A percentile compares a stretch with the other conserved stretches of the same genome.
These are phyloP conservation scores for Emys orbicularis DNA, from an alignment of 2,797 vertebrate species.

Conservation along the genomic window DNA sequence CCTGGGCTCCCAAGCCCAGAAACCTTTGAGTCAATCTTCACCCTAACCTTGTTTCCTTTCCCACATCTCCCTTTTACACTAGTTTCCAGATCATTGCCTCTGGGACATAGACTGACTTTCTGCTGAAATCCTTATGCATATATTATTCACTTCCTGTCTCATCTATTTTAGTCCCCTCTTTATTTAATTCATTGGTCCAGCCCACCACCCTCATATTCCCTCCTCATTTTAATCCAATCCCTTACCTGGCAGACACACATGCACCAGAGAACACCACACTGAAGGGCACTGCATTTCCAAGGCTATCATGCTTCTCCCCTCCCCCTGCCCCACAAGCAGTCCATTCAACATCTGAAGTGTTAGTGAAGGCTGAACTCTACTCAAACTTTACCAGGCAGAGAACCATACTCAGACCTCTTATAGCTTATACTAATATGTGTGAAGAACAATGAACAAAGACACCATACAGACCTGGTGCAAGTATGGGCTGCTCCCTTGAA, in stretches of 20 bases:
- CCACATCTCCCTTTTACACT: slow-evolving; percentile 32
- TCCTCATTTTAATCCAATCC: neutral
- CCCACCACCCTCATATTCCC: neutral
- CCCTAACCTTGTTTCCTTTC: slow-evolving; percentile 58
- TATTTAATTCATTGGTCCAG: neutral
- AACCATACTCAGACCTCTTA: neutral
- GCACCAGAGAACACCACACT: neutral
- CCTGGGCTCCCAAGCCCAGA: neutral
- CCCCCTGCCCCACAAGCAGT: neutral
- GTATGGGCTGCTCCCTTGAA: neutral
- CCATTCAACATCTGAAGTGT: neutral
- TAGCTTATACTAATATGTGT: no score
- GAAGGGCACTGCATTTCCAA: neutral
- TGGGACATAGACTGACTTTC: neutral
- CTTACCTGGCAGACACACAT: accelerated
- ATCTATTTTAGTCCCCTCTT: neutral
- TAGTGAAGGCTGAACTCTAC: neutral
- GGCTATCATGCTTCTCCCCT: neutral
- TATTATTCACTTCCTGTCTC: neutral
- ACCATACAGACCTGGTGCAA: neutral
- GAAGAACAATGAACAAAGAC: no score
- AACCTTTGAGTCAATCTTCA: slow-evolving; percentile 23
- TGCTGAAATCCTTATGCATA: neutral
- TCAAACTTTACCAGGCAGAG: neutral
- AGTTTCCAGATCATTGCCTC: neutral